Conservation (phyloP, 2,113 vertebrate species). For the Hiodon alosoides region DNA sequence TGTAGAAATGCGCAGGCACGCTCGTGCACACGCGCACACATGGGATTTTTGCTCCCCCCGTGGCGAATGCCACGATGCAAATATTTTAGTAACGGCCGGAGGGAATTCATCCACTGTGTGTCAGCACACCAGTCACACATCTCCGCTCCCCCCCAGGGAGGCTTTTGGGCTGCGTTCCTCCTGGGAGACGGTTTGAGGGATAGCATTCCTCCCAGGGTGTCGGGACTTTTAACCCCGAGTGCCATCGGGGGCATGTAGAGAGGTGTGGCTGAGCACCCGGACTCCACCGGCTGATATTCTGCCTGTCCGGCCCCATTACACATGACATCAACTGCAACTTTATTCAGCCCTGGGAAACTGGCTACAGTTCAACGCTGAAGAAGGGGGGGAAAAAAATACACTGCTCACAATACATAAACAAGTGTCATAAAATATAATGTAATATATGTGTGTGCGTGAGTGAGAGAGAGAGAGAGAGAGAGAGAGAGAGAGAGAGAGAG, state of each 20-base stretch:
- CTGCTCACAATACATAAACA: slow-evolving; percentile 14
- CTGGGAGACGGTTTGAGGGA: no score
- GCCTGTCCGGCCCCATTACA: slow-evolving; percentile 12
- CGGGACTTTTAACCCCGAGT: no score
- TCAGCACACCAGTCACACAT: no score
- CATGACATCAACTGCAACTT: slow-evolving; percentile 9
- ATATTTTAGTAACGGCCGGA: not conserved
- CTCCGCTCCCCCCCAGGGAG: no score
- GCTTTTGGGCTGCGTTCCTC: no score
- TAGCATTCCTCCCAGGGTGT: no score
- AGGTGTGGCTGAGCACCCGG: not conserved
- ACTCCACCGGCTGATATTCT: slow-evolving; percentile 12
- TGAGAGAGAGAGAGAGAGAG: no score
- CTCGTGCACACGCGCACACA: not conserved
- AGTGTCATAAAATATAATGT: slow-evolving; percentile 14
- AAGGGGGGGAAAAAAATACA: slow-evolving; percentile 21
- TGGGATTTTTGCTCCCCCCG: not conserved
- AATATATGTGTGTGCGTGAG: not conserved
- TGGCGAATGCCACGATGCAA: not conserved
- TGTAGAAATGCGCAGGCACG: not conserved
- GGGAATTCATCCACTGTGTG: no score
- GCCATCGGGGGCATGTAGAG: not conserved
- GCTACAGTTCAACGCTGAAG: slow-evolving; percentile 11
- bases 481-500: not conserved
- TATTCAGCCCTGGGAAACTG: not conserved